phyloP scores from a whole-genome alignment of 2,888 invertebrate genomes.

The Imbricaverruca yamaguchii region DNA sequence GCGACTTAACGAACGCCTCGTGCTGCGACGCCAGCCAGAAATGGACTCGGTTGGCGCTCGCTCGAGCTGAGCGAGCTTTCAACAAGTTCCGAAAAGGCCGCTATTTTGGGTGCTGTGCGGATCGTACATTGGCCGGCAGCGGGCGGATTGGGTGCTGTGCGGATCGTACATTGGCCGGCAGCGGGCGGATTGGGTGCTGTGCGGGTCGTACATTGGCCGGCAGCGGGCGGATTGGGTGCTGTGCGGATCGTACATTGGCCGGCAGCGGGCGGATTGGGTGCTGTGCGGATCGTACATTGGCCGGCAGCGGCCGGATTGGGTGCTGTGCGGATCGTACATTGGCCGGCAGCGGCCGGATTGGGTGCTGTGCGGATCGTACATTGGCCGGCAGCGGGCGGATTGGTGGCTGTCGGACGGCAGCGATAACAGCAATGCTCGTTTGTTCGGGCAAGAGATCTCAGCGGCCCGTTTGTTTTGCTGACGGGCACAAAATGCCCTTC shows the following conservation, averaged over 20 bases:
- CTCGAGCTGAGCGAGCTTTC: not conserved
- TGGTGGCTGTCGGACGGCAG: too few relatives aligned
- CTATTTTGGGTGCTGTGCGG: not conserved
- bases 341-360: not conserved
- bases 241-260: not conserved
- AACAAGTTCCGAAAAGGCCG: not conserved
- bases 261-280: not conserved
- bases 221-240: too few relatives aligned
- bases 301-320: not conserved
- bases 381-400: too few relatives aligned
- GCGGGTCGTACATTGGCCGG: too few relatives aligned
- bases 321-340: not conserved
- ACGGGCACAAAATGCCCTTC: too few relatives aligned
- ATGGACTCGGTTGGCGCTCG: not conserved
- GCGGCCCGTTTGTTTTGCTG: too few relatives aligned
- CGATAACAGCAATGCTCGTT: too few relatives aligned
- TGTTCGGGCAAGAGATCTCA: too few relatives aligned
- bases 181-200: too few relatives aligned
- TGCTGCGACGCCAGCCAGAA: not conserved
- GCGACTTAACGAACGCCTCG: not conserved
- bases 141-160: too few relatives aligned
- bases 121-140: too few relatives aligned
- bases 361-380: not conserved
- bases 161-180: too few relatives aligned
- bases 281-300: not conserved